Conservation (phyloP, 2,113 vertebrate genomes). For the Tyto alba region DNA sequence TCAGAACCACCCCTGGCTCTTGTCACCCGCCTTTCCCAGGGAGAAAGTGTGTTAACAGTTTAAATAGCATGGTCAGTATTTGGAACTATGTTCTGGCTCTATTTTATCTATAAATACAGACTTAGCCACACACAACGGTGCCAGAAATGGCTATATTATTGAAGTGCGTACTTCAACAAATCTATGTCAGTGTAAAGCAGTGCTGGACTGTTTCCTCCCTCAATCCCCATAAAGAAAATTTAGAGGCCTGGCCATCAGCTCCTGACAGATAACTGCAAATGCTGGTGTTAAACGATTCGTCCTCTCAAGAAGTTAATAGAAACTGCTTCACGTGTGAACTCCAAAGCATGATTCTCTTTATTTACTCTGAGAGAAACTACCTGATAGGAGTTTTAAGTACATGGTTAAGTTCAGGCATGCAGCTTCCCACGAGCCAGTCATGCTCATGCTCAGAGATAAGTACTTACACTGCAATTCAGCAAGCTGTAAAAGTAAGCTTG, state of each 20-base stretch:
- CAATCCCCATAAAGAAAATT: background rate
- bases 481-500: background rate
- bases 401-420: background rate
- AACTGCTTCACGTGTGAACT: background rate
- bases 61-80: background rate
- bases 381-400: background rate
- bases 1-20: background rate
- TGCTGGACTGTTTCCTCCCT: background rate
- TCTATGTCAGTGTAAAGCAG: background rate
- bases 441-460: background rate
- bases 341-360: background rate
- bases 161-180: background rate
- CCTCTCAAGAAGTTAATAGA: background rate
- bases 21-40: background rate
- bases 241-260: background rate
- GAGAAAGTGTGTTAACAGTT: background rate
- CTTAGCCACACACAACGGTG: background rate
- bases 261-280: background rate
- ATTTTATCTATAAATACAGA: background rate
- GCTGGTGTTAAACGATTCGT: background rate
- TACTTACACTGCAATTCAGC: background rate
- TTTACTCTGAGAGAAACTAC: background rate
- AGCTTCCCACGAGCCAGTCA: background rate
- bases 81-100: background rate
- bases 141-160: background rate